Base-by-base conservation (phyloP, 2,113 vertebrate genomes). In the human region DNA sequence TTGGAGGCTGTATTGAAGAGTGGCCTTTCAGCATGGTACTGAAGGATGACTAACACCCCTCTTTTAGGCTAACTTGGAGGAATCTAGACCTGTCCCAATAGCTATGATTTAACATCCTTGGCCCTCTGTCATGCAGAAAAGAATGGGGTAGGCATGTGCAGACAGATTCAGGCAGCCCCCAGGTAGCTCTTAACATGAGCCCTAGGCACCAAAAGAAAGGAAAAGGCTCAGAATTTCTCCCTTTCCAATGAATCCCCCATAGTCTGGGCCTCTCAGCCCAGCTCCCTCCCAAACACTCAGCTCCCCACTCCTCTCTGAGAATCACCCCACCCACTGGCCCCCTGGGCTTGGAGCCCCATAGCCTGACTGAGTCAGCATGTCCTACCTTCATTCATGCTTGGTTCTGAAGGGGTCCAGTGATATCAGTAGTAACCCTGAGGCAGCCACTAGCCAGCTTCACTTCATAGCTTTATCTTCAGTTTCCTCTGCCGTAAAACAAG, bases 401-500 rank as follows among this genome's bases (percentile, higher is more conserved):
- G n/a, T 30, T 84, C 72, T 73, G 30, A 78, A 22, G 20, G 23
- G 45, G 27, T 52, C 32, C 27, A 16, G 35, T 38, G 50, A 48
- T 13, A 8, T 14, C 32, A n/a, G 48, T 16, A 52, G 78, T 48
- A 4, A 0, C 27, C 68, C 12, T 0, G 8, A 35, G 3, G 13
- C 2, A 52, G 85, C 30, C 5, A 6, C 43, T 13, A 38, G 50
- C 27, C 43, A 81, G n/a, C 35, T 70, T 72, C 35, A 17, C 23
- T 48, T 32, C 52, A 27, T 8, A 23, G 5, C 18, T 61, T 45
- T 14, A 30, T 7, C 61, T 73, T 93, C 12, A 1, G 48, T 59
- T 76, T 93, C 40, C 27, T 48, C 14, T 6, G 10, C 40, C 73
- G 13, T 55, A 59, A 90, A 80, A 55, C 17, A 52, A 79, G 13